Evolutionary conservation across 2,888 invertebrate genomes (phyloP).

Genomic region (Hedya salicella): DNA sequence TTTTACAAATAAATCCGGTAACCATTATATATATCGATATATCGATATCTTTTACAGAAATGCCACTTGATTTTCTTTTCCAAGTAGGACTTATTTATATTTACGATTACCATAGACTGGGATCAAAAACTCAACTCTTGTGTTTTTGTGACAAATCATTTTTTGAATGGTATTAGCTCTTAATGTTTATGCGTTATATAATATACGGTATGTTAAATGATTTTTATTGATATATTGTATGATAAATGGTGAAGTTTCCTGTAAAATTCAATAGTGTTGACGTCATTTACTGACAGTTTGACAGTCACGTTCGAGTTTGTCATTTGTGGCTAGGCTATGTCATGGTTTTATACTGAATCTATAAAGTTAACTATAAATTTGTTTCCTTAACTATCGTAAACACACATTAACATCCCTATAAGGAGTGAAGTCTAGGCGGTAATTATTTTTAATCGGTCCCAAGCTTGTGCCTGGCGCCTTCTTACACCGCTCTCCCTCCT

Average conservation of each 20-base stretch:
- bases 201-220: too few species aligned
- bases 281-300: too few species aligned
- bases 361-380: neutral
- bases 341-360: neutral
- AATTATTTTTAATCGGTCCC: slow-evolving; percentile 36
- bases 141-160: too few species aligned
- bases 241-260: too few species aligned
- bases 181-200: too few species aligned
- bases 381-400: neutral
- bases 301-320: neutral
- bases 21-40: neutral
- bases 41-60: neutral
- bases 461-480: slow-evolving; percentile 33
- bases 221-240: too few species aligned
- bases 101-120: too few species aligned
- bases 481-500: slow-evolving; percentile 25
- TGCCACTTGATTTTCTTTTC: too few species aligned
- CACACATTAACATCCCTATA: neutral
- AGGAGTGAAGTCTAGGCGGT: slow-evolving; percentile 7
- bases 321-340: neutral
- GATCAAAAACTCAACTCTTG: too few species aligned
- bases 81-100: too few species aligned
- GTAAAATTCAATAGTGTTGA: too few species aligned
- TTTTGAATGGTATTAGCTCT: too few species aligned
- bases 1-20: neutral